Evolutionary conservation across 1,140 invertebrate species (phyloP), one percentile per base, ranked within the genome.

Genomic region (Zaprionus ghesquierei): DNA sequence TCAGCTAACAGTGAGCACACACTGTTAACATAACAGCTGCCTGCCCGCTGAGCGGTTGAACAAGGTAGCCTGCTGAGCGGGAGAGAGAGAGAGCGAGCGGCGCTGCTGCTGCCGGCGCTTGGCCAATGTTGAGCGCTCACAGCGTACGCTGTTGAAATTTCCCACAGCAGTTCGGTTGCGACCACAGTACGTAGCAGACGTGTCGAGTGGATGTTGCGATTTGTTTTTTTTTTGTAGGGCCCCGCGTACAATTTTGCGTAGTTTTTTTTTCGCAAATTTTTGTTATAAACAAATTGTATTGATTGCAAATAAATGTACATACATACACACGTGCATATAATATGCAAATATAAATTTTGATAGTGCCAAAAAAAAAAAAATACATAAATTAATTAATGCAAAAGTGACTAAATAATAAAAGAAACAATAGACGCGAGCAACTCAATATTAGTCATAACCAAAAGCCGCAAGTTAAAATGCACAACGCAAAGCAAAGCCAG

Each of bases 381-480:
- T 22, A 9, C 10, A 22, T 15, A 74, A 75, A 12, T 8, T 12
- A 22, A 20, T 46, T 1, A 71, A 72, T 75, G 35, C 65, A 80
- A 61, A 68, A 65, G 71, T 87, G 81, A 77, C 72, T 73, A 68
- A 86, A 56, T 54, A 60, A 38, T 27, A 68, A 55, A 49, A 46
- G 23, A 20, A 27, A 49, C 33, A 69, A 31, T 22, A 35, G 25
- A 35, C 29, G 12, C 22, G 20, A 54, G 31, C 31, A 66, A 22
- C 22, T 18, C 5, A 66, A 69, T 46, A 85, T 87, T 79, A 81
- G 82, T 86, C 82, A 86, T 74, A 51, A 65, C 44, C 50, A 25
- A 50, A n/a, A n/a, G n/a, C 51, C 54, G 58, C 66, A 63, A 51
- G 69, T 51, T 74, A 84, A 81, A 77, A 77, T 81, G 68, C 58